Percentiles rank a stretch among this genome's conserved stretches.
Conservation (phyloP, 2,797 vertebrate genomes). For the Toxotes lorentzi region DNA sequence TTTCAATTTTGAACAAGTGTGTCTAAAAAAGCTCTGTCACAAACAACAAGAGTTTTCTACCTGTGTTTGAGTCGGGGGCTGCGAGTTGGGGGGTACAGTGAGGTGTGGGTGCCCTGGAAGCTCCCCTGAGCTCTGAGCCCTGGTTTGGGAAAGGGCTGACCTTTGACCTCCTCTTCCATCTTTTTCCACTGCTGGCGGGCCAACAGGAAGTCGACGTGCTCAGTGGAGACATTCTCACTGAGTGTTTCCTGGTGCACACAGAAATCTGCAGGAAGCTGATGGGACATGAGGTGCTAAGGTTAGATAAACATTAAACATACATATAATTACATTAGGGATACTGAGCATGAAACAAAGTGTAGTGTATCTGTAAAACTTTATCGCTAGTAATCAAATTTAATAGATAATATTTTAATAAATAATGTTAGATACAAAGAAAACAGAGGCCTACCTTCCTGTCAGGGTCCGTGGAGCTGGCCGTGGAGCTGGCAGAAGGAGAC, state of each 20-base stretch:
- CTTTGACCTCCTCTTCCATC: constrained; percentile 82
- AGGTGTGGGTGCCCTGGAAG: constrained; percentile 77
- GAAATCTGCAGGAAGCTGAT: constrained; percentile 72
- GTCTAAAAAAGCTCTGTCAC: too few relatives aligned
- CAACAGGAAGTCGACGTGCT: constrained; percentile 80
- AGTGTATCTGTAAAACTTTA: not conserved
- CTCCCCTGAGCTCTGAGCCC: constrained; percentile 67
- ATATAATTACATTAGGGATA: too few relatives aligned
- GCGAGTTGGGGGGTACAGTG: constrained; percentile 79
- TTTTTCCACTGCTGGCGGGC: constrained; percentile 81
- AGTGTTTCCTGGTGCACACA: constrained; percentile 62
- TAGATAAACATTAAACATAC: not conserved
- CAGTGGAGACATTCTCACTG: constrained; percentile 78
- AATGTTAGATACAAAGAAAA: not conserved
- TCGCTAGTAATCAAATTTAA: not conserved
- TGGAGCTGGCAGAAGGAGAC: constrained; percentile 69
- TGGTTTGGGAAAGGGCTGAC: constrained; percentile 70
- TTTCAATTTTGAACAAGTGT: not conserved
- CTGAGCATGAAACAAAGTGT: not conserved
- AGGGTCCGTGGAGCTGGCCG: constrained; percentile 65
- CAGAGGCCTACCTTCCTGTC: constrained; percentile 63
- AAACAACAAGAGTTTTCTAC: constrained; percentile 37
- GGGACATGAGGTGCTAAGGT: not conserved
- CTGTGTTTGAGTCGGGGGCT: constrained; percentile 77
- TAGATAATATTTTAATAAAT: too few relatives aligned